A percentile compares a stretch with the other conserved stretches of the same genome.
phyloP scores from a whole-genome alignment of 1,140 invertebrate genomes.

The Drosophila busckii region DNA sequence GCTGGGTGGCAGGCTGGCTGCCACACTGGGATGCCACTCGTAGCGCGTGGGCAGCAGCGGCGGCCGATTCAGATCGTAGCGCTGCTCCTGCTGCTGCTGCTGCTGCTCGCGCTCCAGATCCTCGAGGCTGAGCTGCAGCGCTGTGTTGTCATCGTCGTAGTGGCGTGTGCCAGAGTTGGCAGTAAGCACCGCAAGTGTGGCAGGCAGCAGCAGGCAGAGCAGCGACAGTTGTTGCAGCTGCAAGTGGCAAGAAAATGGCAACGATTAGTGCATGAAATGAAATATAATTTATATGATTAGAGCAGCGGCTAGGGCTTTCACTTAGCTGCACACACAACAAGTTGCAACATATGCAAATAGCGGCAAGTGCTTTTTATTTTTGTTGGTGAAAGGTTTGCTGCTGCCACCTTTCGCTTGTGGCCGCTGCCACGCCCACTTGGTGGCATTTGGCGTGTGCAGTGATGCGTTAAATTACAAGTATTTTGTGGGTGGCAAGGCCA shows the following conservation, averaged over 20 bases:
- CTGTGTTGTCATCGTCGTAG: conserved; percentile 51
- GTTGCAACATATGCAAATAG: conserved; percentile 2
- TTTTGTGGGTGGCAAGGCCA: conserved; percentile 31
- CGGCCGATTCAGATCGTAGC: conserved; percentile 44
- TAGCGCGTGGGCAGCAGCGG: conserved; percentile 55
- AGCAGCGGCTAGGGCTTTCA: conserved; percentile 16
- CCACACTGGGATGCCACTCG: conserved; percentile 50
- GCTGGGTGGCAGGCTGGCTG: conserved; percentile 54
- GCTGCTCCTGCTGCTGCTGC: conserved; percentile 9
- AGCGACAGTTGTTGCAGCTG: conserved; percentile 27
- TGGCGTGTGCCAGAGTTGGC: conserved; percentile 12
- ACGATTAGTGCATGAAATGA: neutral
- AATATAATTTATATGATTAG: conserved; percentile 12
- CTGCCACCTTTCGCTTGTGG: conserved; percentile 44
- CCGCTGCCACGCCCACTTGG: conserved; percentile 40
- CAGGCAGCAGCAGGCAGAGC: conserved; percentile 12
- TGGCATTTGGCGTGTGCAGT: too few species aligned
- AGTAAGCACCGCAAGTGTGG: conserved; percentile 13
- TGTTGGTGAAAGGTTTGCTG: conserved; percentile 48
- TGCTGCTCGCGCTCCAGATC: conserved; percentile 55
- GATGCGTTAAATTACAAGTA: conserved; percentile 68
- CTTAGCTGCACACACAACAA: conserved; percentile 1
- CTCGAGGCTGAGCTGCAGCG: conserved; percentile 42
- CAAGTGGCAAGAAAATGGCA: neutral
- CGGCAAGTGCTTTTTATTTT: neutral